These are phyloP conservation scores for Drosophila malerkotliana DNA, from an alignment of 1,140 invertebrate genomes.

Conservation along the genomic window DNA sequence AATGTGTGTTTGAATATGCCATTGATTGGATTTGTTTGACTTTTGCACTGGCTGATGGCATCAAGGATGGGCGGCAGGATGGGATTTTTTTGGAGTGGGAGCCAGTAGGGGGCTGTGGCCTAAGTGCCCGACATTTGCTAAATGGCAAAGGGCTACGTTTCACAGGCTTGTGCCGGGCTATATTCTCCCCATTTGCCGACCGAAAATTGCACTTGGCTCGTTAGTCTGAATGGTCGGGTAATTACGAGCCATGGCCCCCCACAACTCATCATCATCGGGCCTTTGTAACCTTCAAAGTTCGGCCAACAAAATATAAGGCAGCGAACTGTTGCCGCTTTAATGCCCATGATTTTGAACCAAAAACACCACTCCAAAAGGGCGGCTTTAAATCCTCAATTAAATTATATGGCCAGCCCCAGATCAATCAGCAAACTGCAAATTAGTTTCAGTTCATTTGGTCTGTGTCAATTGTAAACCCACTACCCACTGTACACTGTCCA, in stretches of 20 bases:
- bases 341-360: neutral
- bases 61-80: neutral
- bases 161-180: slow-evolving; percentile 41
- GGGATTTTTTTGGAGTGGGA: slow-evolving; percentile 9
- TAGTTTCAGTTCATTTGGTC: slow-evolving; percentile 40
- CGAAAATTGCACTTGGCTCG: slow-evolving; percentile 64
- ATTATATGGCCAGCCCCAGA: neutral
- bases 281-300: slow-evolving; percentile 30
- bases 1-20: slow-evolving; percentile 38
- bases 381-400: neutral
- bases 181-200: slow-evolving; percentile 62
- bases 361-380: too few relatives aligned
- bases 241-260: slow-evolving; percentile 41
- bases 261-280: slow-evolving; percentile 15
- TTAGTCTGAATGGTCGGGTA: slow-evolving; percentile 66
- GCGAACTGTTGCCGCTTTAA: neutral
- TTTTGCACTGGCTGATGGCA: slow-evolving; percentile 29
- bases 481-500: too few relatives aligned
- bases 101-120: neutral
- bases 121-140: slow-evolving; percentile 76
- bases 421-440: slow-evolving; percentile 20
- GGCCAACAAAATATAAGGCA: neutral
- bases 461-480: slow-evolving; percentile 22
- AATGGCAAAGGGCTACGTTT: slow-evolving; percentile 60
- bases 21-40: slow-evolving; percentile 81